Percentiles rank a stretch among this genome's conserved stretches.
Evolutionary conservation across 2,888 invertebrate species (phyloP).

Genomic region (Drosophila koepferae): DNA sequence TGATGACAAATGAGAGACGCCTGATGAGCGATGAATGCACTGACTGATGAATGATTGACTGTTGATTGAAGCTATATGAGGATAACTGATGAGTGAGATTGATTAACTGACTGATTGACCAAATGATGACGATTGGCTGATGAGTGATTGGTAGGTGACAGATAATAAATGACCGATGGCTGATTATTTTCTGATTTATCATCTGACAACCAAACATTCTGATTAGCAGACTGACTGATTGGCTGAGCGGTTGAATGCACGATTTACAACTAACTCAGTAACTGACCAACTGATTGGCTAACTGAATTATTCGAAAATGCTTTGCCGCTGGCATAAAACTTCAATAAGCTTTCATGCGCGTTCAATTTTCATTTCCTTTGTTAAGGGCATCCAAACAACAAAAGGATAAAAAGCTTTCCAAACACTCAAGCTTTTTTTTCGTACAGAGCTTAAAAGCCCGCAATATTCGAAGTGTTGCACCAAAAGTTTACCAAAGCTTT

Average conservation of each 20-base stretch:
- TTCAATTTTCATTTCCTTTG: background rate
- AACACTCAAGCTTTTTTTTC: too few species aligned
- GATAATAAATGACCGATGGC: background rate
- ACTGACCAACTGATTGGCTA: background rate
- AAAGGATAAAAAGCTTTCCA: background rate
- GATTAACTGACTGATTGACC: background rate
- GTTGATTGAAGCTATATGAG: background rate
- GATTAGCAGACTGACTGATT: background rate
- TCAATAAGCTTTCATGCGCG: background rate
- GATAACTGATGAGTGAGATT: background rate
- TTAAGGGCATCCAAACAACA: background rate
- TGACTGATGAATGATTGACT: too few species aligned
- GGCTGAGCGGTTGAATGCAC: background rate
- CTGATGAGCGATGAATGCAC: too few species aligned
- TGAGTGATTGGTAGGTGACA: too few species aligned
- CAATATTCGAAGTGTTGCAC: background rate
- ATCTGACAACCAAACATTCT: background rate
- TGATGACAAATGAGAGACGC: too few species aligned
- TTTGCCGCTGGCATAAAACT: too few species aligned
- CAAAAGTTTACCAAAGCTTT: slow-evolving; percentile 1
- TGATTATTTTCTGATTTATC: too few species aligned
- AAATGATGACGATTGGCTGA: background rate
- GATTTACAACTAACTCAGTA: background rate
- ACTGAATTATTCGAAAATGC: background rate
- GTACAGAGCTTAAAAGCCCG: slow-evolving; percentile 2